Conservation (phyloP, 2,113 vertebrate genomes). For the Pyrgilauda ruficollis region DNA sequence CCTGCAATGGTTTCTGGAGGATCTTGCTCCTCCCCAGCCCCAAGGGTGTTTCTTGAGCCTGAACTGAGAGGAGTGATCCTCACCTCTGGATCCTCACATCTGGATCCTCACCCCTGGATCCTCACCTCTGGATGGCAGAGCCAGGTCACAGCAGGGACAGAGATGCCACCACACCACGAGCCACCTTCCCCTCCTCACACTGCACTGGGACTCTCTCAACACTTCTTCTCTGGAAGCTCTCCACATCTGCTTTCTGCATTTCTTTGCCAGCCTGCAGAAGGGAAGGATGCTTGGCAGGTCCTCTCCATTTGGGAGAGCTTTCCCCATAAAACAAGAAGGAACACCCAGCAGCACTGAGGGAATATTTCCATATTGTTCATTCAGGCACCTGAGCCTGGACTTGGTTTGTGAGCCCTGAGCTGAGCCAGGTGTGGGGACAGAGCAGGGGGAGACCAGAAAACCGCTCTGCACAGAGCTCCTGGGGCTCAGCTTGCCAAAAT, state of each 20-base stretch:
- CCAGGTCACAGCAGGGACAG: neutral
- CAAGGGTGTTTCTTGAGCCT: rapidly evolving
- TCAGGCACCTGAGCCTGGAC: neutral
- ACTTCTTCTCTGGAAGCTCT: neutral
- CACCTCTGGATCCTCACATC: neutral
- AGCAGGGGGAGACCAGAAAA: neutral
- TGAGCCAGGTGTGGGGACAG: neutral
- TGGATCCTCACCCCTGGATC: neutral
- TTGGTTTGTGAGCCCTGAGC: neutral
- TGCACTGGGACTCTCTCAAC: rapidly evolving
- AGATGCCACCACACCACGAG: neutral
- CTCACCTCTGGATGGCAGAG: neutral
- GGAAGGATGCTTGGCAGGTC: neutral
- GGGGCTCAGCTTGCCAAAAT: neutral
- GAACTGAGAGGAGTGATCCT: neutral
- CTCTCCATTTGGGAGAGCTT: rapidly evolving
- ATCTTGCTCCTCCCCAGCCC: neutral
- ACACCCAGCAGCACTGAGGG: neutral
- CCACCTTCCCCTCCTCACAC: neutral
- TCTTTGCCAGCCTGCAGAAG: neutral
- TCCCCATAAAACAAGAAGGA: neutral
- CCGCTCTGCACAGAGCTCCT: neutral
- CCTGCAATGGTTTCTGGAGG: neutral
- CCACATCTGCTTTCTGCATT: neutral
- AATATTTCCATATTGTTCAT: neutral